Evolutionary conservation across 1,140 invertebrate genomes (phyloP).

Genomic region (Oreohelix idahoensis): DNA sequence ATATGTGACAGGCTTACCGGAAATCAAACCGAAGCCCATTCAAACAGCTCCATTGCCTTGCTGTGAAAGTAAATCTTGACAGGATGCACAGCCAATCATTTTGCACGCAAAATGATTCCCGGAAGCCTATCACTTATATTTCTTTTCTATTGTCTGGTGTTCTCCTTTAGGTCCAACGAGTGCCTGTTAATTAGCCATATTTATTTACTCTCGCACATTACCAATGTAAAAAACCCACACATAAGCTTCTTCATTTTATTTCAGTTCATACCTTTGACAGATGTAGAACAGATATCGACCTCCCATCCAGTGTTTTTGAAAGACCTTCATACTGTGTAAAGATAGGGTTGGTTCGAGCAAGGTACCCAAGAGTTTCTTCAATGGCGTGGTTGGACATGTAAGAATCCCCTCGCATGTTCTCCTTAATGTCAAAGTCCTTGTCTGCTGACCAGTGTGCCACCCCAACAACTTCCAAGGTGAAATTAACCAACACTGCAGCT

Average conservation of each 20-base stretch:
- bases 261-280: slow-evolving; percentile 19
- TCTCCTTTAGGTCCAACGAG: too few relatives aligned
- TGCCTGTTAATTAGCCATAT: too few relatives aligned
- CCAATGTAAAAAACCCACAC: neutral
- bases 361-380: slow-evolving; percentile 76
- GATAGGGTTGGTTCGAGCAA: slow-evolving; percentile 79
- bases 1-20: too few relatives aligned
- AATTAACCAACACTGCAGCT: slow-evolving; percentile 81
- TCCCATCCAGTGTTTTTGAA: slow-evolving; percentile 74
- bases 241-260: neutral
- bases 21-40: too few relatives aligned
- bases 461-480: slow-evolving; percentile 83
- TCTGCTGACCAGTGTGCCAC: slow-evolving; percentile 84
- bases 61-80: too few relatives aligned
- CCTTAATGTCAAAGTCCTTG: slow-evolving; percentile 80
- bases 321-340: slow-evolving; percentile 77
- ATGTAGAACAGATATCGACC: slow-evolving; percentile 4
- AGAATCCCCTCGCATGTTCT: slow-evolving; percentile 72
- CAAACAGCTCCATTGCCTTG: too few relatives aligned
- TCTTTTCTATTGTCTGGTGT: too few relatives aligned
- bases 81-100: too few relatives aligned
- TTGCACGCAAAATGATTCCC: too few relatives aligned
- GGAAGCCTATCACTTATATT: too few relatives aligned
- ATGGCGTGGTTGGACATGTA: slow-evolving; percentile 58
- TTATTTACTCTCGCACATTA: neutral